Percentiles rank a stretch among this genome's conserved stretches.
phyloP scores from a whole-genome alignment of 1,140 invertebrate genomes.

The Drosophila yakuba region DNA sequence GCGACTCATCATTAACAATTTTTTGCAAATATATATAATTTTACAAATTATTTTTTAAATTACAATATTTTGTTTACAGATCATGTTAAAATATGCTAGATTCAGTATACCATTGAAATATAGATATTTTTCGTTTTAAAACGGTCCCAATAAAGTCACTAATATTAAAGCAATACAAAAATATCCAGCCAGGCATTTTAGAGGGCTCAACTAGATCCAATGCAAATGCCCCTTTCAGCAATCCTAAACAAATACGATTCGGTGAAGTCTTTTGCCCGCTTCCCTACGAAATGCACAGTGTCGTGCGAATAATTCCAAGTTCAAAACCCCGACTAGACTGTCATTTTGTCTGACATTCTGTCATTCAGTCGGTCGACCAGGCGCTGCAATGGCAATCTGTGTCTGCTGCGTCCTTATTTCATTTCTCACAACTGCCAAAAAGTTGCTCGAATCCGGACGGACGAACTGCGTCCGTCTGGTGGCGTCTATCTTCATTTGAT shows the following conservation, averaged over 20 bases:
- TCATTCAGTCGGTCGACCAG: slow-evolving; percentile 5
- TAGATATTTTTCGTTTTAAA: too few relatives aligned
- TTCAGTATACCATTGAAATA: too few relatives aligned
- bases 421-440: slow-evolving; percentile 72
- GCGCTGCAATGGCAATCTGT: slow-evolving; percentile 44
- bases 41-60: too few relatives aligned
- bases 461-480: slow-evolving; percentile 56
- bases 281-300: slow-evolving; percentile 23
- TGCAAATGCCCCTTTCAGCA: slow-evolving; percentile 1
- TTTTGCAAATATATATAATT: too few relatives aligned
- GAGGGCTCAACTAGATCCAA: background rate
- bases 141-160: too few relatives aligned
- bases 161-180: background rate
- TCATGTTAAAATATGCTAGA: too few relatives aligned
- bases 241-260: slow-evolving; percentile 8
- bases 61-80: too few relatives aligned
- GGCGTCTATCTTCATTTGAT: slow-evolving; percentile 77
- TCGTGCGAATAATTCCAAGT: slow-evolving; percentile 70
- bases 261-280: background rate
- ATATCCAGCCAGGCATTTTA: too few relatives aligned
- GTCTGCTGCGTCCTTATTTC: slow-evolving; percentile 61
- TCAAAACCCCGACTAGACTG: slow-evolving; percentile 61
- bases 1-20: too few relatives aligned
- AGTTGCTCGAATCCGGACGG: slow-evolving; percentile 27
- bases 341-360: slow-evolving; percentile 42